Evolutionary conservation across 2,797 vertebrate genomes (phyloP).

Genomic region (Ctenosaura bakeri): DNA sequence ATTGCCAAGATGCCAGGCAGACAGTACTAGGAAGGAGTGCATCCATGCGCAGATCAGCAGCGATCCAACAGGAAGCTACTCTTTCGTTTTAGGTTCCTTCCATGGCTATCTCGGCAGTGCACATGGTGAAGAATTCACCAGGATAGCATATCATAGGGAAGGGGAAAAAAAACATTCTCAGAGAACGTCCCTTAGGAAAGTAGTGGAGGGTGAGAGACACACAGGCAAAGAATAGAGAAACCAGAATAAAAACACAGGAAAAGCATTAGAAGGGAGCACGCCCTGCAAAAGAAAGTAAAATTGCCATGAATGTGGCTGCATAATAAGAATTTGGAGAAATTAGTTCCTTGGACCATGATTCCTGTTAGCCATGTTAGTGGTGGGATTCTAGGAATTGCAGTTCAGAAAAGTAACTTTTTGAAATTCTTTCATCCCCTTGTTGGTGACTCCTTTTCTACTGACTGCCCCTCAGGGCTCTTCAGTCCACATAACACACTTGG

Average conservation of each 20-base stretch:
- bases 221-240: neutral
- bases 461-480: too few species aligned
- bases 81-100: neutral
- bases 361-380: too few species aligned
- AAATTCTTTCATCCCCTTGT: too few species aligned
- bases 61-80: neutral
- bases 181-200: neutral
- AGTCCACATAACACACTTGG: too few species aligned
- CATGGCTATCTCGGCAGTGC: accelerated
- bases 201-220: neutral
- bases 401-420: too few species aligned
- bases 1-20: constrained; percentile 2
- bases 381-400: too few species aligned
- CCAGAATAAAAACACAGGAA: neutral
- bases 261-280: neutral
- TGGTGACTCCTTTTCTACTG: too few species aligned
- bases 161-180: neutral
- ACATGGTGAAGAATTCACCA: neutral
- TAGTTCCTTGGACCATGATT: too few species aligned
- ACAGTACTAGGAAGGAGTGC: neutral
- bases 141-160: neutral
- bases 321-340: too few species aligned
- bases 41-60: neutral
- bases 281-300: neutral
- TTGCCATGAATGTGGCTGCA: too few species aligned